Evolutionary conservation across 2,113 vertebrate species (phyloP), one percentile per base, ranked within the genome.

Genomic region (Zosterops hypoxanthus): DNA sequence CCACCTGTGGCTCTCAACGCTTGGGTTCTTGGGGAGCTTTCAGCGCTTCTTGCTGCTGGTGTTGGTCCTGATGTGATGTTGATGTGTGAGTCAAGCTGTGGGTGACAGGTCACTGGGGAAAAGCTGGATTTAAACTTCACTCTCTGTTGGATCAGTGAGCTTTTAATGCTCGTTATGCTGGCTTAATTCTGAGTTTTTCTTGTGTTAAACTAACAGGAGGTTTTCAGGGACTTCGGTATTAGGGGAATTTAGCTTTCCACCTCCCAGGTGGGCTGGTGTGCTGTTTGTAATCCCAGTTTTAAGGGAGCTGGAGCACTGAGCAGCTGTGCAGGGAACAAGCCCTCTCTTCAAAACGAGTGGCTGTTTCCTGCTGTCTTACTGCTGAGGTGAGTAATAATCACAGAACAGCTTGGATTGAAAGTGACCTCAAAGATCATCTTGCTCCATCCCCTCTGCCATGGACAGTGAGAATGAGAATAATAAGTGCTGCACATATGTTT

Each of bases 151-250:
- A 1, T 2, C 6, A 4, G 13, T 18, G 1, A 14, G 9, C 46
- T 71, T 86, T 8, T 31, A 26, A 7, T 17, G 26, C 65, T 26
- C 0, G 0, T 33, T 46, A 2, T 3, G 0, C 5, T 2, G 0
- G 16, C 39, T 69, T 21, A 3, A n/a, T 69, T 42, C 24, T 1
- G 2, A 11, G 3, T 12, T 87, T 78, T 79, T 53, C 14, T 14
- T 52, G 10, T 31, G 2, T 69, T 50, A 26, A 73, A 7, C 8
- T 50, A 31, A 6, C 4, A 49, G 33, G 39, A 18, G 26, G 50
- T n/a, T 64, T 78, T 72, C 29, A 63, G 60, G 60, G 34, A 31
- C 3, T 53, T 33, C 0, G 6, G 3, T 18, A 4, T 17, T 26
- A 47, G 41, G 31, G 41, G 16, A 53, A 5, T 34, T 55, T 6